Conservation (phyloP, 2,113 vertebrate species). For the Taxidea taxus region DNA sequence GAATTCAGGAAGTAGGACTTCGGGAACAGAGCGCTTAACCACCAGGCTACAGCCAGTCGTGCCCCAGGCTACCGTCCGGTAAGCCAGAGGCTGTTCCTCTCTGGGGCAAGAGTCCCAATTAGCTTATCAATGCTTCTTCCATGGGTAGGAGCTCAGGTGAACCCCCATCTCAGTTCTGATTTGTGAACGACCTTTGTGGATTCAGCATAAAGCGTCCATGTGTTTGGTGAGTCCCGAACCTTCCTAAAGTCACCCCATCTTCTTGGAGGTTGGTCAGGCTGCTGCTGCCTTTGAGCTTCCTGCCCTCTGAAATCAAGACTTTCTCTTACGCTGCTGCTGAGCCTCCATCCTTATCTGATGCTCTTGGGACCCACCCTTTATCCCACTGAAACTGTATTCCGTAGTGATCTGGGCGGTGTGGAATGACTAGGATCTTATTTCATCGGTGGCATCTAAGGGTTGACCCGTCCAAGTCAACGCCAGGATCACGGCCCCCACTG, state of each 20-base stretch:
- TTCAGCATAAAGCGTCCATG: not conserved
- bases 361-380: too few species aligned
- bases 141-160: not conserved
- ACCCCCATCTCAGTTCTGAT: not conserved
- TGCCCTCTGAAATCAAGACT: not conserved
- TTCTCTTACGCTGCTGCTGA: not conserved
- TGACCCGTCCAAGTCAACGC: not conserved
- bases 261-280: not conserved
- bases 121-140: not conserved
- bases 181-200: not conserved
- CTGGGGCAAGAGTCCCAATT: not conserved
- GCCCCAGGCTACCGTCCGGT: not conserved
- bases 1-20: not conserved
- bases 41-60: fast-evolving
- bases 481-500: not conserved
- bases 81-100: not conserved
- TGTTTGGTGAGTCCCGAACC: not conserved
- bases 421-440: not conserved
- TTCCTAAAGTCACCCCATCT: not conserved
- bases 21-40: too few species aligned
- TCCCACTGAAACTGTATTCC: not conserved
- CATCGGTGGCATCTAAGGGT: not conserved
- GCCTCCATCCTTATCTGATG: not conserved
- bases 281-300: too few species aligned
- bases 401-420: not conserved